Evolutionary conservation across 2,113 vertebrate species (phyloP).

Genomic region (Datnioides undecimradiatus): DNA sequence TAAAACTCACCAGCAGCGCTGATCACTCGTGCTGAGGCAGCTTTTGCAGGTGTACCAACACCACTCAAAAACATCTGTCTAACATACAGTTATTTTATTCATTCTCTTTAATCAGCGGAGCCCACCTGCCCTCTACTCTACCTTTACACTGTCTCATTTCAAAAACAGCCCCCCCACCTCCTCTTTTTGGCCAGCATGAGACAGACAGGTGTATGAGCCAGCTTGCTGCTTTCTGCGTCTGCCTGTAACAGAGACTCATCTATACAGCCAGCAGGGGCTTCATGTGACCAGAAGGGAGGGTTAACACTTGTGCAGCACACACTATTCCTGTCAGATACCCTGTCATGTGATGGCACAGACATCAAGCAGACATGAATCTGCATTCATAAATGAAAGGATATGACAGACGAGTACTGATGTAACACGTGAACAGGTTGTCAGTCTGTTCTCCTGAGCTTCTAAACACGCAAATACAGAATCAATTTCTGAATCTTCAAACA

Average conservation of each 20-base stretch:
- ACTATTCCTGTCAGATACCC: constrained; percentile 28
- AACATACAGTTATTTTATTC: constrained; percentile 25
- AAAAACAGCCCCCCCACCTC: background rate
- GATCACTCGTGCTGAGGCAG: background rate
- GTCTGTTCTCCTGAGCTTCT: background rate
- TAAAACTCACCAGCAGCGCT: background rate
- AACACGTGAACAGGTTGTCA: background rate
- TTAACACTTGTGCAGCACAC: constrained; percentile 6
- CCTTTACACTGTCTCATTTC: constrained; percentile 41
- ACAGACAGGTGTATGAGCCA: constrained; percentile 59
- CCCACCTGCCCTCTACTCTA: constrained; percentile 63
- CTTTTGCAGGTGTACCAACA: constrained; percentile 48
- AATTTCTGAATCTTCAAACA: background rate
- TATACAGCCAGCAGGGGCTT: constrained; percentile 9
- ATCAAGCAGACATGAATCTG: constrained; percentile 7
- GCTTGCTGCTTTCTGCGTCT: constrained; percentile 46
- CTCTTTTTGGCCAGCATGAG: constrained; percentile 34
- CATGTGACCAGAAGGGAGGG: constrained; percentile 22
- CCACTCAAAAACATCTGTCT: constrained; percentile 52
- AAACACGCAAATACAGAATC: background rate
- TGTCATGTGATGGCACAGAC: constrained; percentile 8
- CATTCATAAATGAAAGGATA: constrained; percentile 13
- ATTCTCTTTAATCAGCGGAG: constrained; percentile 70
- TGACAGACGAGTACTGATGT: background rate
- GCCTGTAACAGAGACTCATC: constrained; percentile 38